Evolutionary conservation across 2,113 vertebrate genomes (phyloP), one percentile per base, ranked within the genome.

Genomic region (zebrafish (Danio rerio)): DNA sequence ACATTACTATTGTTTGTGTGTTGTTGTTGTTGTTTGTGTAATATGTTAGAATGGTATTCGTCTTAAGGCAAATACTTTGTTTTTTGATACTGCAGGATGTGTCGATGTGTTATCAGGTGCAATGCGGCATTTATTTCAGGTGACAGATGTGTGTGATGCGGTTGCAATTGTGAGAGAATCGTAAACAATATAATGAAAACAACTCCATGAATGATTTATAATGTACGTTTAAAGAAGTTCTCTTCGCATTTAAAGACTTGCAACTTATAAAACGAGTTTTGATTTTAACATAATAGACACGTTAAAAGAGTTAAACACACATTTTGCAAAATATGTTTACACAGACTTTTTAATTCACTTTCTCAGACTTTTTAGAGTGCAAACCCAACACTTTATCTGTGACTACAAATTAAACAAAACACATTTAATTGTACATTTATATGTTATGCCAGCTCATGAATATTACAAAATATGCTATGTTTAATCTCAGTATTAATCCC

Each of bases 61-160:
- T 74, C 31, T 45, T 61, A 45, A 13, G n/a, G 7, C 40, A 70
- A 16, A 56, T 11, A 15, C 2, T 20, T 16, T 31, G 18, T 50
- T 20, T 7, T 7, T n/a, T 49, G n/a, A 18, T 20, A 5, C 12
- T 49, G n/a, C 49, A 9, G 53, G 53, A 18, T 74, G 31, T 52
- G 75, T 49, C n/a, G 43, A 80, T 68, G 13, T 49, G 69, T 73
- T 43, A 68, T 53, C 9, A 71, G 55, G 68, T 81, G 80, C 58
- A 73, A 43, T 81, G 70, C 50, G 71, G 58, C 59, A 63, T 65
- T 82, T 56, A 20, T 65, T 49, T 65, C 65, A 49, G 50, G 72
- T 66, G 81, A 76, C 81, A 59, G 81, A 78, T 83, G 81, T 61
- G 47, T 47, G 53, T 79, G 76, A 43, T 66, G 59, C 62, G 40